Base-by-base conservation (phyloP, 2,113 vertebrate genomes). In the Xiphophorus maculatus region DNA sequence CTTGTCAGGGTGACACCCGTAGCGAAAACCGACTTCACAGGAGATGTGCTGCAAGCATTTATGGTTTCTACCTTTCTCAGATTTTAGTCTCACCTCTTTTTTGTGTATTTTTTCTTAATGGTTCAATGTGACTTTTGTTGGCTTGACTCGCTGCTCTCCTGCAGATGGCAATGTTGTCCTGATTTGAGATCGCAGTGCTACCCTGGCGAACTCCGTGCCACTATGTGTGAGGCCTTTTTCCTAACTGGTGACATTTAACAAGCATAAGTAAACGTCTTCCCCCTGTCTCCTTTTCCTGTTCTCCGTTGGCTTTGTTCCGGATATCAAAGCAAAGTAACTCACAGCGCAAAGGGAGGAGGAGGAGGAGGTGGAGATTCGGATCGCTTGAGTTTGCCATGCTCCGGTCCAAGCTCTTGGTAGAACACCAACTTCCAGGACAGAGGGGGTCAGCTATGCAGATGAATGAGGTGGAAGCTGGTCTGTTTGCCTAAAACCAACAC, bases 81-180 rank as follows among this genome's bases (percentile, higher is more conserved):
- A 65, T 30, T 28, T 25, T 54, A 54, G 35, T 11, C 63, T 37
- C 28, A 58, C 48, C 25, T 66, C 44, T 29, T 37, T 28, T 44
- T 73, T 30, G 17, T 14, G 58, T 42, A 22, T 15, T 44, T 32
- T 61, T 63, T 74, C 79, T 51, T 67, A 82, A 63, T 44, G 4
- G 28, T 58, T 14, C 51, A 4, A 68, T 63, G 15, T 40, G n/a
- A 51, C 17, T 40, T 28, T 1, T 19, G 4, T 32, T 17, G 29
- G 29, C 60, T 37, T 32, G 15, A 63, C 10, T 63, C 6, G 5
- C 64, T 48, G 32, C 44, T 68, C 12, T 74, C 94, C 94, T 94
- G 91, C 77, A 95, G 94, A 93, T 93, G 94, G 94, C 86, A 90
- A 72, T 89, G 83, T 94, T 93, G 88, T 77, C 71, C 85, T 90